These are phyloP conservation scores for Theodoxus fluviatilis DNA, from an alignment of 2,888 invertebrate species.

Conservation along the genomic window DNA sequence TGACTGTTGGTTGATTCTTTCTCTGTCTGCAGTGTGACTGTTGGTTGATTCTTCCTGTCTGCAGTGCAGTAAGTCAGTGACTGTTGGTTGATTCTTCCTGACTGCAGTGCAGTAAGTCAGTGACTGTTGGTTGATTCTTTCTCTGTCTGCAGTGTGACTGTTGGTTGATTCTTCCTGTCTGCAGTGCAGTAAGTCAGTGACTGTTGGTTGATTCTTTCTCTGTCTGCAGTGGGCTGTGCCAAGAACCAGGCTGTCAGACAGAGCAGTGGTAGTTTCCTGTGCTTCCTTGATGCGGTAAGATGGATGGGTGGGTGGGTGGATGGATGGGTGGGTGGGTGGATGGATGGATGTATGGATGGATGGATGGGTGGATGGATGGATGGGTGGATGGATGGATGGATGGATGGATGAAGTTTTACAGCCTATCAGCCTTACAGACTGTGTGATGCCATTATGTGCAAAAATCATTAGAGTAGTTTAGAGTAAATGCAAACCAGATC, in stretches of 20 bases:
- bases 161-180: neutral
- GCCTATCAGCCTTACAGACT: too few species aligned
- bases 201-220: conserved; percentile 12
- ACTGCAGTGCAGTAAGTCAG: neutral
- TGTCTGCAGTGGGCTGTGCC: conserved; percentile 74
- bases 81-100: neutral
- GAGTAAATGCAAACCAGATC: too few species aligned
- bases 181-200: neutral
- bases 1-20: too few species aligned
- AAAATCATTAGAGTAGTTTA: too few species aligned
- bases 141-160: neutral
- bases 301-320: too few species aligned
- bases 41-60: conserved; percentile 1
- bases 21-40: too few species aligned
- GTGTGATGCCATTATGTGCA: too few species aligned
- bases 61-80: neutral
- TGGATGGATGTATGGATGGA: too few species aligned
- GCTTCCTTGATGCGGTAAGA: conserved; percentile 80
- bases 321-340: too few species aligned
- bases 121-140: conserved; percentile 3
- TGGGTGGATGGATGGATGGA: too few species aligned
- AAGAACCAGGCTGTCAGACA: conserved; percentile 76
- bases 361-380: too few species aligned
- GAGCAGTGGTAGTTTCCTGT: conserved; percentile 75
- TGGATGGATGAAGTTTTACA: too few species aligned